Evolutionary conservation across 2,888 invertebrate species (phyloP), one percentile per base, ranked within the genome.

Genomic region (Cybosia mesomella): DNA sequence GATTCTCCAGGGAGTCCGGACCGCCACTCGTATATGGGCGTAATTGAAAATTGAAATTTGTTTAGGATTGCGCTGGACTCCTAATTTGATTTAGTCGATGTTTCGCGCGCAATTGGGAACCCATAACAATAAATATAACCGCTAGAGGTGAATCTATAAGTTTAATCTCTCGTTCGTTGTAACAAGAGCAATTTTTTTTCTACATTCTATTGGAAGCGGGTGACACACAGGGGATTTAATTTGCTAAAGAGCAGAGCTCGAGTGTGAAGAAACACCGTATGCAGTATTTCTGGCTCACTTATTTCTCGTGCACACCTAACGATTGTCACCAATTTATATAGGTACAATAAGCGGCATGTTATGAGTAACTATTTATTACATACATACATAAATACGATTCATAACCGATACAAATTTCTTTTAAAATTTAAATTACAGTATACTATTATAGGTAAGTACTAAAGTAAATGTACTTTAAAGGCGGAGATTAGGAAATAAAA

Each of bases 41-140:
- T 93, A 94, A 94, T 94, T 94, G 94, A 92, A 92, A 93, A 94
- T 94, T 93, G 92, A 93, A 94, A 95, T 94, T 95, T 94, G 92
- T 94, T 93, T 93, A 94, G 94, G 93, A 91, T 89, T 87, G 87
- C 85, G 86, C 84, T 84, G 89, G 89, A 83, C 85, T 87, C 78
- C 88, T 94, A 93, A 94, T 93, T 94, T 88, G 90, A 94, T 94
- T 92, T 89, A 77, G 88, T 87, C 84, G 88, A 87, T 86, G 87
- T 84, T 83, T 85, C 85, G 85, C 81, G 88, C 87, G 88, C 89
- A 91, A 91, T 92, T 90, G 83, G 85, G 81, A 81, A 82, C 87
- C 86, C 89, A 92, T 92, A 91, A 91, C 89, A 91, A 91, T 92
- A 92, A 92, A 93, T 92, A 91, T 86, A 85, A 85, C 84, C 83